Percentiles rank a stretch among this genome's conserved stretches.
Conservation (phyloP, 2,888 invertebrate species). For the Pterostichus niger region DNA sequence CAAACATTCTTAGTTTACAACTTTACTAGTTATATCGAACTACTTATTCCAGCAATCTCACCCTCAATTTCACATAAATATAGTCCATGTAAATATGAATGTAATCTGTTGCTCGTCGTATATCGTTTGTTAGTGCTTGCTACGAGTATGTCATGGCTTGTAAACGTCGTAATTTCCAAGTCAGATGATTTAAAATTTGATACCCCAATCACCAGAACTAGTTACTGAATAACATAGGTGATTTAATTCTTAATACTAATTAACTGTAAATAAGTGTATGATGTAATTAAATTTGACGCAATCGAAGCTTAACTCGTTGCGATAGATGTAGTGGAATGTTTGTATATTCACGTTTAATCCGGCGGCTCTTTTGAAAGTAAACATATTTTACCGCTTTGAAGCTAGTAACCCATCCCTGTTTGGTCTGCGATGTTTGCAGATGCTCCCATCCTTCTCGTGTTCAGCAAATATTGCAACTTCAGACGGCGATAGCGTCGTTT, state of each 20-base stretch:
- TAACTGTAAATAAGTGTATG: slow-evolving; percentile 7
- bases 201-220: no score
- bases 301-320: slow-evolving; percentile 18
- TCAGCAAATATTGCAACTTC: slow-evolving; percentile 55
- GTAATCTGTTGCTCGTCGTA: no score
- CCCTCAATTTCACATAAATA: no score
- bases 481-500: slow-evolving; percentile 47
- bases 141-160: no score
- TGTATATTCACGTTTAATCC: slow-evolving; percentile 40
- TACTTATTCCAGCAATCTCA: no score
- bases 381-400: slow-evolving; percentile 54
- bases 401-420: slow-evolving; percentile 42
- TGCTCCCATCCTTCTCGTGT: slow-evolving; percentile 35
- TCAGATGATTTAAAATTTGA: no score
- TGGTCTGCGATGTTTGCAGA: slow-evolving; percentile 41
- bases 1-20: no score
- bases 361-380: slow-evolving; percentile 46
- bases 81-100: no score
- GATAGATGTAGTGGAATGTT: slow-evolving; percentile 22
- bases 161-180: no score
- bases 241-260: slow-evolving; percentile 22
- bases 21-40: no score
- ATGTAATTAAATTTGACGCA: slow-evolving; percentile 1
- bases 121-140: no score
- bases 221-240: background rate